phyloP scores from a whole-genome alignment of 2,113 vertebrate species.

The Datnioides undecimradiatus region DNA sequence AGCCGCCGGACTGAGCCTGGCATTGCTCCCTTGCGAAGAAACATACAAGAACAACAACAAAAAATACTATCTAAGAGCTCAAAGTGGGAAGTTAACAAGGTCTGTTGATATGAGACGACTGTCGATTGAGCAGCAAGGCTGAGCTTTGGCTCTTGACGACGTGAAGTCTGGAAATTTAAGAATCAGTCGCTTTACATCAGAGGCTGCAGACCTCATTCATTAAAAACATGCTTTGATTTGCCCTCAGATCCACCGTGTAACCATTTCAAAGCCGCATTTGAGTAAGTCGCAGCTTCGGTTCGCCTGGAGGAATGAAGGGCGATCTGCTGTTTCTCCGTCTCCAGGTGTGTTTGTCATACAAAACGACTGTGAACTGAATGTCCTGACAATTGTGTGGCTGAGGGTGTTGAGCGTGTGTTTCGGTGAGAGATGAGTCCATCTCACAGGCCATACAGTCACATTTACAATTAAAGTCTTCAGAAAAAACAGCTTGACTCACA shows the following conservation, averaged over 20 bases:
- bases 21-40: conserved; percentile 26
- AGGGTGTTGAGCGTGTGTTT: background rate
- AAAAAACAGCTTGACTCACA: background rate
- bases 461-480: background rate
- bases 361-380: conserved; percentile 6
- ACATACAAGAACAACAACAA: conserved; percentile 17
- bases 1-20: conserved; percentile 9
- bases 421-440: background rate
- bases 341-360: background rate
- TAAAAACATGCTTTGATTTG: conserved; percentile 52
- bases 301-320: background rate
- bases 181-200: conserved; percentile 3
- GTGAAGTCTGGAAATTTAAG: background rate
- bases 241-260: conserved; percentile 6
- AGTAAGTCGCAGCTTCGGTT: conserved; percentile 23
- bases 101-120: conserved; percentile 4
- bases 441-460: background rate
- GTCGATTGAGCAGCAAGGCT: conserved; percentile 7
- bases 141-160: conserved; percentile 14
- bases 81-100: conserved; percentile 24
- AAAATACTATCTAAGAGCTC: conserved; percentile 20
- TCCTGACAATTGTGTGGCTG: background rate
- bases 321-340: background rate
- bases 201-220: conserved; percentile 41
- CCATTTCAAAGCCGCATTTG: conserved; percentile 28